phyloP scores from a whole-genome alignment of 2,113 vertebrate genomes.

The Cyprinus carpio region DNA sequence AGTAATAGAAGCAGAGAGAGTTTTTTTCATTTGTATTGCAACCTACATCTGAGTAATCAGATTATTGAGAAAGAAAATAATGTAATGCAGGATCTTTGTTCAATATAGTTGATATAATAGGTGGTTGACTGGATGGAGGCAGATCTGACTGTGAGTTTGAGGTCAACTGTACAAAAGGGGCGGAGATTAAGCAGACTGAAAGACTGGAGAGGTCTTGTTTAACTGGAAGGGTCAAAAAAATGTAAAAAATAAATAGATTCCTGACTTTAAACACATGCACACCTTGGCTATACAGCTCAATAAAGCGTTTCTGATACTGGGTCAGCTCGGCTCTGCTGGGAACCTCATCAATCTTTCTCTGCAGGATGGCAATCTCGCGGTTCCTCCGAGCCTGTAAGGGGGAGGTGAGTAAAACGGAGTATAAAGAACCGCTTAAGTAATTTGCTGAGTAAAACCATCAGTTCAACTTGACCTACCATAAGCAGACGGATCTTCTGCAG shows the following conservation, averaged over 20 bases:
- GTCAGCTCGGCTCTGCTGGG: slow-evolving; percentile 95
- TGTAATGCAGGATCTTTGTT: too few relatives aligned
- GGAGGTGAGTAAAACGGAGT: slow-evolving; percentile 10
- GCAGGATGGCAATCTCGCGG: slow-evolving; percentile 94
- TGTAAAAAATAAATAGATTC: not conserved
- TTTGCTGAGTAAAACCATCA: not conserved
- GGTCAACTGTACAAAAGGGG: too few relatives aligned
- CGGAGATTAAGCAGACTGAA: too few relatives aligned
- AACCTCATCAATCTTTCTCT: slow-evolving; percentile 96
- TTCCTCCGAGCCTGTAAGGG: slow-evolving; percentile 88
- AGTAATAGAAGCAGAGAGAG: not conserved
- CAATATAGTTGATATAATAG: too few relatives aligned
- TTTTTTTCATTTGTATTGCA: not conserved
- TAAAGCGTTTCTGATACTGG: slow-evolving; percentile 98
- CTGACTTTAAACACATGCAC: not conserved
- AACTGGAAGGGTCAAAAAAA: not conserved
- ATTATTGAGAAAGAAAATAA: not conserved
- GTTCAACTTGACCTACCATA: slow-evolving; percentile 77
- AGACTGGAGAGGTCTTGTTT: not conserved
- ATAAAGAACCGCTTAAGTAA: not conserved
- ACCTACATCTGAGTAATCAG: not conserved
- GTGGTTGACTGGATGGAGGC: too few relatives aligned
- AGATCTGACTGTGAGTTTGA: too few relatives aligned
- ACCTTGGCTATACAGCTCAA: slow-evolving; percentile 97
- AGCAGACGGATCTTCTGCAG: slow-evolving; percentile 93